Evolutionary conservation across 1,140 invertebrate species (phyloP), one percentile per base, ranked within the genome.

Genomic region (Pemphigus obesinymphae): DNA sequence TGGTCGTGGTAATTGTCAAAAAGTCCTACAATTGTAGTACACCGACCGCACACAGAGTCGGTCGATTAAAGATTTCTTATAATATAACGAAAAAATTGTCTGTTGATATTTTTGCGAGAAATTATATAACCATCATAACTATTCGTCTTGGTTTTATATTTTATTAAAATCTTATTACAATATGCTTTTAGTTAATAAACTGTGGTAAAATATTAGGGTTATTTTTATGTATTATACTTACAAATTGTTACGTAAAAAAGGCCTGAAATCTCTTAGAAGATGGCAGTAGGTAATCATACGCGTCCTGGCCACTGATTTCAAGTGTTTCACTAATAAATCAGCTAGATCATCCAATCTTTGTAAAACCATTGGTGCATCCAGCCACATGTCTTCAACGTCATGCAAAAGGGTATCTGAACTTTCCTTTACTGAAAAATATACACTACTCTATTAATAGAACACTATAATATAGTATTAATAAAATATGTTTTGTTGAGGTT

Each of bases 331-430:
- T 13, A 80, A 40, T n/a, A 80, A 43, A 58, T 61, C 55, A 13
- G 76, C 76, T 10, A 80, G 37, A 80, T 80, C 76, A 26, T 80
- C 76, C 23, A 80, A 45, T 45, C 40, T 63, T 17, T 80, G 20
- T 10, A 80, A 29, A 15, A 80, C 76, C 76, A 45, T 80, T 8
- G 55, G 55, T 4, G 50, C 53, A 4, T 40, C 37, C 23, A 55
- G 76, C 76, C 76, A 80, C 76, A 80, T 80, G 1, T 80, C 76
- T 63, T 58, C 50, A 1, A 80, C 76, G 13, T 80, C 76, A 40
- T 80, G 76, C 15, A 80, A 80, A 20, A 80, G 37, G 2, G 76
- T 80, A 8, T 80, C 76, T 20, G 76, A 80, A n/a, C 76, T 80
- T 45, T 80, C 76, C 17, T 80, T 80, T 8, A 80, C 76, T 80